A percentile compares a stretch with the other conserved stretches of the same genome.
Evolutionary conservation across 2,888 invertebrate genomes (phyloP).

Genomic region (Chouioia cunea): DNA sequence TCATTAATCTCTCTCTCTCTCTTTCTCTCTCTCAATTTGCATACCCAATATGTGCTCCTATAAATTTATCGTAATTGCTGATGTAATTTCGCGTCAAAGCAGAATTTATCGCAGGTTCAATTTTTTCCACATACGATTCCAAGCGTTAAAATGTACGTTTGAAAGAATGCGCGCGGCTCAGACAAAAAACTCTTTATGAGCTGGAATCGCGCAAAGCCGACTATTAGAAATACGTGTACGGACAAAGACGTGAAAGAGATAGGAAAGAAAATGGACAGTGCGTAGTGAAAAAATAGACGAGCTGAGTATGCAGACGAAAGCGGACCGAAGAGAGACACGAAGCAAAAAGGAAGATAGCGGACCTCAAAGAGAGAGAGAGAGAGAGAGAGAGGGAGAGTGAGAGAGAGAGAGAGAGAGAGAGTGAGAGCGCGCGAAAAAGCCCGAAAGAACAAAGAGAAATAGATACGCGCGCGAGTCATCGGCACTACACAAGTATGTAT

Average conservation of each 20-base stretch:
- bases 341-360: conserved; percentile 6
- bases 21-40: too few species aligned
- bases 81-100: too few species aligned
- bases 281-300: conserved; percentile 28
- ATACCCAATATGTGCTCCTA: too few species aligned
- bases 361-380: background rate
- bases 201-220: too few species aligned
- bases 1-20: too few species aligned
- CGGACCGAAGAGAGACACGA: conserved; percentile 38
- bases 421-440: conserved; percentile 37
- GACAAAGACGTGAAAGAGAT: conserved; percentile 26
- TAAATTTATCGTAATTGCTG: too few species aligned
- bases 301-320: conserved; percentile 28
- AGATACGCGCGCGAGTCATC: conserved; percentile 43
- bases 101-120: too few species aligned
- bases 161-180: too few species aligned
- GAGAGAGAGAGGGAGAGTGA: background rate
- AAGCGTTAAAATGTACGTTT: too few species aligned
- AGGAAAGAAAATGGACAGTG: conserved; percentile 38
- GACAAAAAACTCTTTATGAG: too few species aligned
- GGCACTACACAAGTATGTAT: conserved; percentile 30
- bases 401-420: conserved; percentile 8
- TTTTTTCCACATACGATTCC: too few species aligned
- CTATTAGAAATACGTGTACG: conserved; percentile 32
- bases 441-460: conserved; percentile 41